Base-by-base conservation (phyloP, 2,888 invertebrate species). In the Thereva unica region DNA sequence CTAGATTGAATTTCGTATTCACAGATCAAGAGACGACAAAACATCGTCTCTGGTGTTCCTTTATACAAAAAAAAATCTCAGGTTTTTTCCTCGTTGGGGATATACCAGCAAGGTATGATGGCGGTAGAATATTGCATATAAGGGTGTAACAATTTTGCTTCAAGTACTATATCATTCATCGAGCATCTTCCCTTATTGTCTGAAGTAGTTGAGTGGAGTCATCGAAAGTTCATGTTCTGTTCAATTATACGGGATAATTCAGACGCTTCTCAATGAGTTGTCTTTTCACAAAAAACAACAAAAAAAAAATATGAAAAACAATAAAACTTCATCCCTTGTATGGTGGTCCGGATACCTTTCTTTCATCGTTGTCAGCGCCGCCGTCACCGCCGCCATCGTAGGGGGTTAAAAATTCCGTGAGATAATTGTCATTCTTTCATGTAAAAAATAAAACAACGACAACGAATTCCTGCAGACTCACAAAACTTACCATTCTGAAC, bases 161-260 rank as follows among this genome's bases (percentile, higher is more conserved):
- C 23, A 23, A 23, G 23, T 23, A 23, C 23, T 23, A 23, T 23
- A 23, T 23, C 23, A 23, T 2, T 23, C 23, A 23, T 23, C 23
- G 23, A 23, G 23, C 23, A 23, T 23, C 61, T 50, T 50, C 61
- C 49, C 49, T 41, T 50, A 23, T 56, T 56, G 12, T 64, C 44
- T 52, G 23, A 2, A 23, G 23, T 23, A 23, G 44, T 52, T 37
- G 35, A 53, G 42, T 44, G 54, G 64, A 64, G 64, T 53, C 53
- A 64, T 64, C 64, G 64, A 54, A 64, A 64, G 64, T 64, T 53
- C 53, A 44, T 35, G 53, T 44, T 10, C 53, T 64, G 68, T 68
- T 66, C 68, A 68, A 68, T 68, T 68, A 68, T 68, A 66, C 68
- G 66, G 68, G 68, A 64, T 57, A 64, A 66, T 68, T 68, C 63